Percentiles rank a stretch among this genome's conserved stretches.
Conservation (phyloP, 2,797 vertebrate species). For the Phaenicophaeus curvirostris region DNA sequence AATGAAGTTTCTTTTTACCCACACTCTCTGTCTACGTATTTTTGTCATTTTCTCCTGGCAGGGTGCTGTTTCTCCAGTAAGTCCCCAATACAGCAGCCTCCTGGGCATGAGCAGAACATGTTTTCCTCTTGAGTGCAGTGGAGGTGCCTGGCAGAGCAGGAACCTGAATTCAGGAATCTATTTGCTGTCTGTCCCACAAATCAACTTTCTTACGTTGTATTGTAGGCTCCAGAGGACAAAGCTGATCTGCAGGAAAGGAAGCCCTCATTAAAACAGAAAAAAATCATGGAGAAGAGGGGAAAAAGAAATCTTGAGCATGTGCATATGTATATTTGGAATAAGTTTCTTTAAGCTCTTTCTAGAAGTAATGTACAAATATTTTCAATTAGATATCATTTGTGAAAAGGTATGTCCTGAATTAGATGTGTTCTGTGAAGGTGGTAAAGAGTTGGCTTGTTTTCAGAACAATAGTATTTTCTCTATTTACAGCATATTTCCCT, state of each 20-base stretch:
- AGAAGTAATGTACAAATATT: not conserved
- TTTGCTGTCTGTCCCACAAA: not conserved
- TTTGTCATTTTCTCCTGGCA: not conserved
- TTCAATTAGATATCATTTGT: not conserved
- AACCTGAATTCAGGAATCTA: not conserved
- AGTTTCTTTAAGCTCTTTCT: not conserved
- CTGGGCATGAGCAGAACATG: not conserved
- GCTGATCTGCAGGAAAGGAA: not conserved
- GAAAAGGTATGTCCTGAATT: not conserved
- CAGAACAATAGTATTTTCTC: not conserved
- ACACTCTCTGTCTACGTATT: accelerated
- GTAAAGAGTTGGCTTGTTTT: not conserved
- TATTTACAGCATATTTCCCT: not conserved
- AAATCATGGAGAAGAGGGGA: accelerated
- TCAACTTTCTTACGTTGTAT: not conserved
- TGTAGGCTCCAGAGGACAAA: not conserved
- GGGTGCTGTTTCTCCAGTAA: not conserved
- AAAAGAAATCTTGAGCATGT: not conserved
- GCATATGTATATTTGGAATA: not conserved
- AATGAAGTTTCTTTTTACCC: not conserved
- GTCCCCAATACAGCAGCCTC: not conserved
- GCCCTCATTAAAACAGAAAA: not conserved
- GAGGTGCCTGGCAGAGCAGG: not conserved
- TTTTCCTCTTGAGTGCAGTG: not conserved
- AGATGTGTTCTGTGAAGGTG: not conserved